Base-by-base conservation (phyloP, 2,888 invertebrate species). In the Sinotaia quadrata region DNA sequence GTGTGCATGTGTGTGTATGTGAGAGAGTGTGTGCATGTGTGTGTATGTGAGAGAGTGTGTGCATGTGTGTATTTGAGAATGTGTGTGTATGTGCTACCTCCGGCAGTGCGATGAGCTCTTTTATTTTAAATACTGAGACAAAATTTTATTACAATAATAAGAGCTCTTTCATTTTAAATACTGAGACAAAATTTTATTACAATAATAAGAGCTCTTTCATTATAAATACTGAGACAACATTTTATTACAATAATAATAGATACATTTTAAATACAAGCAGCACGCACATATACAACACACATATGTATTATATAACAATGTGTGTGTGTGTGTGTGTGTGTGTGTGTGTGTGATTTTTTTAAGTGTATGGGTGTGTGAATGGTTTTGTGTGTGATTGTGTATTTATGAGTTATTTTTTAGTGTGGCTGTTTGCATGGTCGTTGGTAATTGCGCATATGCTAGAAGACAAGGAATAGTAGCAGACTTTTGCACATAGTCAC, bases 31-130 rank as follows among this genome's bases (percentile, higher is more conserved):
- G 31, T 57, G 57, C 29, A 4, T 27, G 44, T 15, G 33, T 41
- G 58, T 37, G 34, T 56, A 34, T 27, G 47, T 41, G 44, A 27
- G 44, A 29, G 57, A 44, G 66, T 33, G 34, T 41, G 57, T 41
- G 44, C 27, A 33, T 41, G 34, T 57, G 57, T 34, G 31, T 57
- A 31, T 33, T 24, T 56, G 56, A 33, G 56, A 21, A 34, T 56
- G 56, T 56, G 56, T 56, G 31, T 18, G 7, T 56, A 4, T 56
- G 33, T 56, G 33, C 41, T 41, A 8, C 10, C 41, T 8, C 41
- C 10, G 41, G 41, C 41, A 18, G 10, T n/a, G n/a, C n/a, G n/a
- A n/a, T n/a, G n/a, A n/a, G n/a, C n/a, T n/a, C n/a, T n/a, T n/a
- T n/a, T n/a, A n/a, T n/a, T n/a, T n/a, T n/a, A n/a, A n/a, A n/a